These are phyloP conservation scores for Saccostrea glomerata DNA, from an alignment of 1,140 invertebrate genomes.

Conservation along the genomic window DNA sequence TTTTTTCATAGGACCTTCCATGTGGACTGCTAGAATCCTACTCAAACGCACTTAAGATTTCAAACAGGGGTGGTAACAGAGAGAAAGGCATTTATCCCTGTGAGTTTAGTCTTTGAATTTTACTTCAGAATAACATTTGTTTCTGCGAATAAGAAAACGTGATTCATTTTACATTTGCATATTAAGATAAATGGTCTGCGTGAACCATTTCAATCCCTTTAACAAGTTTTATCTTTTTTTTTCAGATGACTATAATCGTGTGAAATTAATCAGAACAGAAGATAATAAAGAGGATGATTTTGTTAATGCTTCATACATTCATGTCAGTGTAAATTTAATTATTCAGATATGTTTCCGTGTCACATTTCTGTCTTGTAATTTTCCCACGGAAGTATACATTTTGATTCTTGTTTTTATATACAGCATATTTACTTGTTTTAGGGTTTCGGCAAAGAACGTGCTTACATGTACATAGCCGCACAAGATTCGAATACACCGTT, in stretches of 20 bases:
- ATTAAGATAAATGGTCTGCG: background rate
- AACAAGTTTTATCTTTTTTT: too few species aligned
- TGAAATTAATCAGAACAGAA: background rate
- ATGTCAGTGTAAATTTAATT: background rate
- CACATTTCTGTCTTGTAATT: background rate
- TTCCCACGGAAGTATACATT: background rate
- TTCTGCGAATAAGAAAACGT: background rate
- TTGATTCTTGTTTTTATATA: background rate
- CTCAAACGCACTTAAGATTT: background rate
- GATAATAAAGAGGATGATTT: background rate
- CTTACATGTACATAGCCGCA: background rate
- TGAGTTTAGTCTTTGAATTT: background rate
- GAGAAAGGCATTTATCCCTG: constrained; percentile 5
- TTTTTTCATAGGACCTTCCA: background rate
- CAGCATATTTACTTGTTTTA: background rate
- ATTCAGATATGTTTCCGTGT: background rate
- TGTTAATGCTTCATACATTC: background rate
- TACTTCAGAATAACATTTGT: background rate
- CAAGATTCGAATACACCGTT: background rate
- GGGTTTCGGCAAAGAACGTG: background rate
- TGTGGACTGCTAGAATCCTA: constrained; percentile 1
- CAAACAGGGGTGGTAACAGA: background rate
- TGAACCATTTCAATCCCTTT: too few species aligned
- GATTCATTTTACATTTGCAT: background rate
- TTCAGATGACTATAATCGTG: too few species aligned